Percentiles rank a stretch among this genome's conserved stretches.
Evolutionary conservation across 2,113 vertebrate species (phyloP).

Genomic region (Chionis minor): DNA sequence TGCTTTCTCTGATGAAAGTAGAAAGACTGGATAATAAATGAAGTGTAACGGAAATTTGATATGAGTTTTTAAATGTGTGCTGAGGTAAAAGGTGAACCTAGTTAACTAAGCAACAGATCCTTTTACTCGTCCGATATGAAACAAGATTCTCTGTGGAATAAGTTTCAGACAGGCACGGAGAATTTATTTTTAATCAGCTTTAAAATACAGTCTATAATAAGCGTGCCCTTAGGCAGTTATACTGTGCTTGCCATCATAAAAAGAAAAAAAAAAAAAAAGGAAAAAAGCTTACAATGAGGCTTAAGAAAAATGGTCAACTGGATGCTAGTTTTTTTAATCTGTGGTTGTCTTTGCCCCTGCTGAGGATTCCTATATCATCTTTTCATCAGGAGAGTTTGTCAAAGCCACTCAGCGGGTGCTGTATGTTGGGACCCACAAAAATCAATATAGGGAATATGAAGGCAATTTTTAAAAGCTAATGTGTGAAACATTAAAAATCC

Average conservation of each 20-base stretch:
- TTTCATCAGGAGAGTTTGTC: constrained; percentile 32
- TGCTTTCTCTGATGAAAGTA: constrained; percentile 36
- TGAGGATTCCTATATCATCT: constrained; percentile 44
- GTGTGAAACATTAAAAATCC: constrained; percentile 57
- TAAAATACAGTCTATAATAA: constrained; percentile 68
- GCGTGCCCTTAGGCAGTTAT: constrained; percentile 19
- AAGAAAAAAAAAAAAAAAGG: background rate
- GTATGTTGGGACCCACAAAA: constrained; percentile 1
- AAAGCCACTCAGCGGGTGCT: background rate
- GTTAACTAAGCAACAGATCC: constrained; percentile 63
- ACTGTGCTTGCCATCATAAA: constrained; percentile 39
- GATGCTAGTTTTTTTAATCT: constrained; percentile 7
- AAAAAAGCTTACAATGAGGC: background rate
- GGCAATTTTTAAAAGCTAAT: constrained; percentile 51
- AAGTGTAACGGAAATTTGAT: constrained; percentile 58
- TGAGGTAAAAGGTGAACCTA: constrained; percentile 65
- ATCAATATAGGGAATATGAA: constrained; percentile 32
- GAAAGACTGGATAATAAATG: constrained; percentile 38
- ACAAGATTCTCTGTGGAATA: constrained; percentile 59
- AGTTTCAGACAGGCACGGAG: constrained; percentile 61
- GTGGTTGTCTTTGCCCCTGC: background rate
- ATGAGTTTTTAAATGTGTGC: constrained; percentile 22
- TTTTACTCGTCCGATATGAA: constrained; percentile 56
- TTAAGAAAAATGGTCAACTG: constrained; percentile 44
- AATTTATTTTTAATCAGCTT: constrained; percentile 74